Percentiles rank a stretch among this genome's conserved stretches.
These are phyloP conservation scores for Mycteria americana DNA, from an alignment of 2,797 vertebrate genomes.

Conservation along the genomic window DNA sequence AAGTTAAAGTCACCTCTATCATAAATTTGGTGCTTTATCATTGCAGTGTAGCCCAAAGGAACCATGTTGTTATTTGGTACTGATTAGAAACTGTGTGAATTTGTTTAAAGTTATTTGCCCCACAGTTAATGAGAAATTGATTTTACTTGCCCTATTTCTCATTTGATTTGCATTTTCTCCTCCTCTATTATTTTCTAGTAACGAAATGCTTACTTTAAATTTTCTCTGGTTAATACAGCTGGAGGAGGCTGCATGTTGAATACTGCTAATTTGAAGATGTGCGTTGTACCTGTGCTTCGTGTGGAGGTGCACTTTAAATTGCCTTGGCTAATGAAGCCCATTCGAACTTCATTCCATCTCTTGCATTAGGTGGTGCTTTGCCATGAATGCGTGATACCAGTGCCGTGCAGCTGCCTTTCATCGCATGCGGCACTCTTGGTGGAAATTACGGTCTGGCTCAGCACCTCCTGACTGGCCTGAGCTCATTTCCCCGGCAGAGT, in stretches of 20 bases:
- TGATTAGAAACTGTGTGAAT: not conserved
- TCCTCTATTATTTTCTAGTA: slow-evolving; percentile 6
- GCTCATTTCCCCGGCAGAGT: not conserved
- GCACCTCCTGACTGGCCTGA: not conserved
- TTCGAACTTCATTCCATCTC: not conserved
- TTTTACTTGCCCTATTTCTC: not conserved
- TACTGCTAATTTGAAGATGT: not conserved
- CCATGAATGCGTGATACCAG: not conserved
- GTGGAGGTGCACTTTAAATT: not conserved
- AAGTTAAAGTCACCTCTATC: not conserved
- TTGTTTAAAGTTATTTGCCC: not conserved
- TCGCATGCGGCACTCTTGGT: not conserved
- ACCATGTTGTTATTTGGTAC: not conserved
- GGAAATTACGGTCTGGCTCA: not conserved
- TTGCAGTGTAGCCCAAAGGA: not conserved
- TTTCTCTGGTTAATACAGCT: not conserved
- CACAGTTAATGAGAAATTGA: slow-evolving; percentile 11
- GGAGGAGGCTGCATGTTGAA: not conserved
- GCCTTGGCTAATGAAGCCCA: not conserved
- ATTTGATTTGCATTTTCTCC: not conserved
- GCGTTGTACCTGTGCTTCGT: not conserved
- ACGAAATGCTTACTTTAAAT: not conserved
- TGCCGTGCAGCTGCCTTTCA: not conserved
- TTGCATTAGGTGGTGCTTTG: accelerated
- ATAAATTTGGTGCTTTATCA: not conserved